phyloP scores from a whole-genome alignment of 2,113 vertebrate genomes.

The Collichthys lucidus region DNA sequence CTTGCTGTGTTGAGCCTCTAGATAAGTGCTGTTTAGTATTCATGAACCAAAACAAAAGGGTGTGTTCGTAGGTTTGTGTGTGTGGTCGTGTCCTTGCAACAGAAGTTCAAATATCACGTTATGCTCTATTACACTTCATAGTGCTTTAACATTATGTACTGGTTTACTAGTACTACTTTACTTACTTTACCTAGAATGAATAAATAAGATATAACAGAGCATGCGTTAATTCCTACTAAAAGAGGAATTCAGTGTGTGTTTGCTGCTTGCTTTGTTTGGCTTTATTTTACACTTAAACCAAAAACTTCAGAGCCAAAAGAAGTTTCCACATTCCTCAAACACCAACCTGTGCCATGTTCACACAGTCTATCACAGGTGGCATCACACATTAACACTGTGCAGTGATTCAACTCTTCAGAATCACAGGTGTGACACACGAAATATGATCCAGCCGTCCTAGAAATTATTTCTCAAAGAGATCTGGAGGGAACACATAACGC shows the following conservation, averaged over 20 bases:
- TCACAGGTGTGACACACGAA: not conserved
- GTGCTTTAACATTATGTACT: not conserved
- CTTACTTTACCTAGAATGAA: not conserved
- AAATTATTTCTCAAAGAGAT: not conserved
- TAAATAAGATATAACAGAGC: not conserved
- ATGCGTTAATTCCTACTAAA: not conserved
- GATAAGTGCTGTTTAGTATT: constrained; percentile 63
- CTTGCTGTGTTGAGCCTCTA: constrained; percentile 63
- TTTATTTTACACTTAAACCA: not conserved
- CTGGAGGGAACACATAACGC: not conserved
- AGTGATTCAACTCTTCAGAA: not conserved
- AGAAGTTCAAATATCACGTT: constrained; percentile 26
- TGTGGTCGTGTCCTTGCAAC: constrained; percentile 19
- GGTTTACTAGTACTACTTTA: not conserved
- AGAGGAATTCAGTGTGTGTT: not conserved
- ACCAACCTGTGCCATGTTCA: not conserved
- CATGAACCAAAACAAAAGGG: constrained; percentile 63
- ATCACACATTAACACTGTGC: not conserved
- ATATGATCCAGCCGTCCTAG: not conserved
- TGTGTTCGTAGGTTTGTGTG: constrained; percentile 5
- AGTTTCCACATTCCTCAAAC: not conserved
- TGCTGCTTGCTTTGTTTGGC: not conserved
- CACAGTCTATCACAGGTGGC: not conserved
- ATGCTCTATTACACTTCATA: constrained; percentile 3
- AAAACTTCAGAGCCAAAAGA: not conserved